These are phyloP conservation scores for Drosophila auraria DNA, from an alignment of 1,140 invertebrate genomes.

Conservation along the genomic window DNA sequence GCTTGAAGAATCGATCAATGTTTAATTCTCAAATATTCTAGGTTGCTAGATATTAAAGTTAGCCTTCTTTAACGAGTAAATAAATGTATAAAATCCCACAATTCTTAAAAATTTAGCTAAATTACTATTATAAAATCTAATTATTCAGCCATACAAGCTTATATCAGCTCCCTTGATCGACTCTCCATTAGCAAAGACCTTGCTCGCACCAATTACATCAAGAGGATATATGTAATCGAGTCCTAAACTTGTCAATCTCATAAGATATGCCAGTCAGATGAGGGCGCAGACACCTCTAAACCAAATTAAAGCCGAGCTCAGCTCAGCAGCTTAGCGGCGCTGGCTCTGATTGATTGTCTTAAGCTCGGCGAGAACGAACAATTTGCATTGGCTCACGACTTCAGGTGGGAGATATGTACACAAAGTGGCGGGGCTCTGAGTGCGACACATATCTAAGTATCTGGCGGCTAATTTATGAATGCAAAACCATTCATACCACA, in stretches of 20 bases:
- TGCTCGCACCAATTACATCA: slow-evolving; percentile 43
- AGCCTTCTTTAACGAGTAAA: background rate
- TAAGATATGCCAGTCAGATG: slow-evolving; percentile 70
- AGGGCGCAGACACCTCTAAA: slow-evolving; percentile 64
- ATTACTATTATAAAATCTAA: background rate
- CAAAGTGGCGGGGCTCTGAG: slow-evolving; percentile 19
- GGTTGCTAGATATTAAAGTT: too few species aligned
- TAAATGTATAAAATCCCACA: background rate
- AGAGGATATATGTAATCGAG: slow-evolving; percentile 37
- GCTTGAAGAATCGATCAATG: background rate
- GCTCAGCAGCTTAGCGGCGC: slow-evolving; percentile 50
- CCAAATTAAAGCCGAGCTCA: slow-evolving; percentile 68
- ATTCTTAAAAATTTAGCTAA: background rate
- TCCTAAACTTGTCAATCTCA: slow-evolving; percentile 72
- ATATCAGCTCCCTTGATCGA: slow-evolving; percentile 13
- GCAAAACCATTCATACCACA: slow-evolving; percentile 76
- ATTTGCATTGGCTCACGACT: slow-evolving; percentile 79
- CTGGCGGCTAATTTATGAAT: slow-evolving; percentile 77
- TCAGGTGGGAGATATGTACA: slow-evolving; percentile 16
- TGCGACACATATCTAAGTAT: slow-evolving; percentile 63
- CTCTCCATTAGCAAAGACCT: slow-evolving; percentile 52
- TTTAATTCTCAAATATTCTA: background rate
- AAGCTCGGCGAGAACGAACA: slow-evolving; percentile 35
- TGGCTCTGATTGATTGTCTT: slow-evolving; percentile 73
- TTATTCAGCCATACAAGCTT: background rate